Conservation (phyloP, 1,140 invertebrate species). For the Globodera ellingtonae region DNA sequence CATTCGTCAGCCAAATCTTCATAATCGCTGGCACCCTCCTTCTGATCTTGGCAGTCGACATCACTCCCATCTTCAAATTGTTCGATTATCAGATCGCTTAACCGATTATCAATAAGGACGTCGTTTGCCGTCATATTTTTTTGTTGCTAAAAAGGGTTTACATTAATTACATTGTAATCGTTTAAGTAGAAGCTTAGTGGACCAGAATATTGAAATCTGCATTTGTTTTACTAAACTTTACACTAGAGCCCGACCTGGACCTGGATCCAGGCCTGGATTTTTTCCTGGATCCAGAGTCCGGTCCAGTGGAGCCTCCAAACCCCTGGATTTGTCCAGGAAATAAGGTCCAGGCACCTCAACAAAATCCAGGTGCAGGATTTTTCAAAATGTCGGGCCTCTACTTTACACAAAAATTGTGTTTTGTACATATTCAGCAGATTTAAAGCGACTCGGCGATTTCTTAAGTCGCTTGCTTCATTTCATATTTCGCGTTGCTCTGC, state of each 20-base stretch:
- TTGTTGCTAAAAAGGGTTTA: neutral
- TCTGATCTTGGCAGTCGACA: slow-evolving; percentile 22
- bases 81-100: slow-evolving; percentile 4
- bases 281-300: neutral
- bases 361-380: too few species aligned
- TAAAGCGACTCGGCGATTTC: neutral
- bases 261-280: too few species aligned
- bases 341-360: too few species aligned
- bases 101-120: neutral
- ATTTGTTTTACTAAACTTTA: neutral
- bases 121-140: neutral
- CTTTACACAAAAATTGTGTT: neutral
- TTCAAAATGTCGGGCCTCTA: too few species aligned
- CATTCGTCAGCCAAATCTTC: slow-evolving; percentile 60
- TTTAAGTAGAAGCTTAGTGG: neutral
- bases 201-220: neutral
- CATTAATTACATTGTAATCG: neutral
- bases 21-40: slow-evolving; percentile 52
- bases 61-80: slow-evolving; percentile 11
- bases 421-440: neutral
- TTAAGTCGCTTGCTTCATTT: neutral
- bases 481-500: neutral
- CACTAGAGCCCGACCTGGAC: neutral
- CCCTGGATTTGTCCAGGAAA: too few species aligned
- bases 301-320: too few species aligned